A percentile compares a stretch with the other conserved stretches of the same genome.
These are phyloP conservation scores for Actenoides hombroni DNA, from an alignment of 2,113 vertebrate genomes.

Conservation along the genomic window DNA sequence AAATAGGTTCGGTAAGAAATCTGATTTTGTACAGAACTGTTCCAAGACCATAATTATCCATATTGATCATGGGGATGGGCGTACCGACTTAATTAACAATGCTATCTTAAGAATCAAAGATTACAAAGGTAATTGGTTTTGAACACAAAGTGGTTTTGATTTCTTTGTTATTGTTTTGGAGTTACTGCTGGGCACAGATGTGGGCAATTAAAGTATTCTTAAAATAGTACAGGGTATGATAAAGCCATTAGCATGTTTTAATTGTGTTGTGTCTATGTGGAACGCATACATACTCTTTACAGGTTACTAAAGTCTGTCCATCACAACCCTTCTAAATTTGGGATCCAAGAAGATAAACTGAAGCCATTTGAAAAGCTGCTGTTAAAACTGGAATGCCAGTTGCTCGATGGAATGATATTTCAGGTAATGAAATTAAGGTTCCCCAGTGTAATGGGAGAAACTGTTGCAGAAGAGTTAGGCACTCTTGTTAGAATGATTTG, in stretches of 20 bases:
- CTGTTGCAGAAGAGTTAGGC: not conserved
- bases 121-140: not conserved
- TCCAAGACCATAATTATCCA: not conserved
- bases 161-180: not conserved
- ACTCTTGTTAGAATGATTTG: not conserved
- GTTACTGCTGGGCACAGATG: not conserved
- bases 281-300: not conserved
- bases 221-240: not conserved
- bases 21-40: not conserved
- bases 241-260: not conserved
- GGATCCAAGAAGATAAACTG: constrained; percentile 92
- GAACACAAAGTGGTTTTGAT: not conserved
- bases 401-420: constrained; percentile 93
- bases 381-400: constrained; percentile 91
- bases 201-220: not conserved
- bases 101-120: not conserved
- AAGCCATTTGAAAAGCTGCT: constrained; percentile 98
- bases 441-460: not conserved
- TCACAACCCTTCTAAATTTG: constrained; percentile 96
- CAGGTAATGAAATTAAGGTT: constrained; percentile 80
- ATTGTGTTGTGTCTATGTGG: not conserved
- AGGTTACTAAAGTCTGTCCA: constrained; percentile 97
- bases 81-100: not conserved
- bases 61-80: not conserved
- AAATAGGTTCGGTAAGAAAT: not conserved